Conservation (phyloP, 1,140 invertebrate genomes). For the Bombyx mandarina region DNA sequence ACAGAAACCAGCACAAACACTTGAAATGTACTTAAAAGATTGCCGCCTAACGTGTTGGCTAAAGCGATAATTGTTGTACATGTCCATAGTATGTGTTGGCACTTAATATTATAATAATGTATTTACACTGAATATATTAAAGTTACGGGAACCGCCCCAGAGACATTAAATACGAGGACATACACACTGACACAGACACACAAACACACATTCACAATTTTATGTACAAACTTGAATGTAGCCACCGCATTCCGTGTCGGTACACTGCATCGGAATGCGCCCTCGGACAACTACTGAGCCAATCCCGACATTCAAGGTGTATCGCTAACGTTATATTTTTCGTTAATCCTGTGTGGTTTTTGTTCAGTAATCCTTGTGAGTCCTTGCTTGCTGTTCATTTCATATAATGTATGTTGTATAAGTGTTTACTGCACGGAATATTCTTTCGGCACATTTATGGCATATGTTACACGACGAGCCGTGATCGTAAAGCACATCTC, state of each 20-base stretch:
- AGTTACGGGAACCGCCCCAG: neutral
- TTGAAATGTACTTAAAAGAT: no score
- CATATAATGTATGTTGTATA: slow-evolving; percentile 47
- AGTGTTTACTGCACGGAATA: slow-evolving; percentile 64
- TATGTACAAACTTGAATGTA: slow-evolving; percentile 1
- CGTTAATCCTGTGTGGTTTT: slow-evolving; percentile 50
- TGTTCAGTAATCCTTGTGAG: slow-evolving; percentile 46
- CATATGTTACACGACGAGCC: slow-evolving; percentile 45
- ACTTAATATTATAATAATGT: neutral
- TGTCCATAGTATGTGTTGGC: slow-evolving; percentile 1
- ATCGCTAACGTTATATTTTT: slow-evolving; percentile 42
- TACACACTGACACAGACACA: neutral
- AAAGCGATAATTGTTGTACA: no score
- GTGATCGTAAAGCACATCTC: slow-evolving; percentile 62
- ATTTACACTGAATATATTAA: no score
- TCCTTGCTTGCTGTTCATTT: slow-evolving; percentile 58
- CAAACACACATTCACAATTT: slow-evolving; percentile 1
- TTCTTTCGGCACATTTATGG: slow-evolving; percentile 59
- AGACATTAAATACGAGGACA: neutral
- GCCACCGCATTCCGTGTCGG: slow-evolving; percentile 19
- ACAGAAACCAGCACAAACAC: slow-evolving; percentile 31
- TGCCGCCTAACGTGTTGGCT: no score
- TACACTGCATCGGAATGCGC: slow-evolving; percentile 60
- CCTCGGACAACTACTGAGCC: slow-evolving; percentile 39
- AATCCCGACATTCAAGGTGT: slow-evolving; percentile 41